These are phyloP conservation scores for Platycnemis pennipes DNA, from an alignment of 2,888 invertebrate species.

Conservation along the genomic window DNA sequence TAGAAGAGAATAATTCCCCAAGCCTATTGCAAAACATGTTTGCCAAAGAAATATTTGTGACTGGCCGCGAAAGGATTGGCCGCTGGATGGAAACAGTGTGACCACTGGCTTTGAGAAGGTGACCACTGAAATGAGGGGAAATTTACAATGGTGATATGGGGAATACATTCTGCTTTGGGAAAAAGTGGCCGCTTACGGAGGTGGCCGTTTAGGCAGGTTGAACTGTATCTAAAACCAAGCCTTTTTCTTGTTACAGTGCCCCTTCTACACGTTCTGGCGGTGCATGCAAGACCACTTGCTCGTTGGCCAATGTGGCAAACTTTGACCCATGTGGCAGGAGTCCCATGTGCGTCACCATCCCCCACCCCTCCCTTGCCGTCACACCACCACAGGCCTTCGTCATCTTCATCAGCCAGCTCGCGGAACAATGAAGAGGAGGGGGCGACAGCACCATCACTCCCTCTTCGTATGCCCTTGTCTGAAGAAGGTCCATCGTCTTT, in stretches of 20 bases:
- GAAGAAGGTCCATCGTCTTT: slow-evolving; percentile 43
- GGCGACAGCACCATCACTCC: slow-evolving; percentile 77
- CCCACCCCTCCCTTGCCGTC: slow-evolving; percentile 75
- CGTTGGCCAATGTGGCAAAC: slow-evolving; percentile 83
- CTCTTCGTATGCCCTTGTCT: slow-evolving; percentile 73
- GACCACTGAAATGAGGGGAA: too few species aligned
- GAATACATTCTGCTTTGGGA: too few species aligned
- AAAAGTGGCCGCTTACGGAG: too few species aligned
- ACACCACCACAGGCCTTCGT: slow-evolving; percentile 72
- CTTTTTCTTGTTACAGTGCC: slow-evolving; percentile 84
- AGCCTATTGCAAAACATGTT: too few species aligned
- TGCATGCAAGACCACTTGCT: slow-evolving; percentile 89
- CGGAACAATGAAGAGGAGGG: slow-evolving; percentile 77
- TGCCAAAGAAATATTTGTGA: too few species aligned
- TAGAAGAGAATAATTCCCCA: too few species aligned
- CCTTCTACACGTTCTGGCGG: slow-evolving; percentile 91
- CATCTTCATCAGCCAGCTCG: slow-evolving; percentile 74
- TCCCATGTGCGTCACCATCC: slow-evolving; percentile 71
- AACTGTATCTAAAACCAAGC: too few species aligned
- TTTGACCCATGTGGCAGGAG: slow-evolving; percentile 82
- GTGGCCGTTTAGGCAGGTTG: too few species aligned
- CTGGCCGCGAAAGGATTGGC: too few species aligned
- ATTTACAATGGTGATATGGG: too few species aligned
- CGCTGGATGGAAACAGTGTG: too few species aligned
- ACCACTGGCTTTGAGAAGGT: too few species aligned